These are phyloP conservation scores for Scaptomyza montana DNA, from an alignment of 1,140 invertebrate species.

Conservation along the genomic window DNA sequence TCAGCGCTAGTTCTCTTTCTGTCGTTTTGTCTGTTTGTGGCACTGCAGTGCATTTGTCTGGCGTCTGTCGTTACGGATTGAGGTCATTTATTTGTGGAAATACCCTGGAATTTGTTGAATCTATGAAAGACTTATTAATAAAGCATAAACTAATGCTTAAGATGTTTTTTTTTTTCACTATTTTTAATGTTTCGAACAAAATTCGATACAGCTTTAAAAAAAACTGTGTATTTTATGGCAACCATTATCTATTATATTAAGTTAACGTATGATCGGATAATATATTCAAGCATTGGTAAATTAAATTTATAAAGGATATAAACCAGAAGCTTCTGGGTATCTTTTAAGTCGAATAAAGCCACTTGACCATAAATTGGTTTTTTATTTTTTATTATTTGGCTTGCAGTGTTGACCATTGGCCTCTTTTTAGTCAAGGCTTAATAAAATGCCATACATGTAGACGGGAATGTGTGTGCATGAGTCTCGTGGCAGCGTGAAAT, in stretches of 20 bases:
- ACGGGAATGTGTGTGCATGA: slow-evolving; percentile 8
- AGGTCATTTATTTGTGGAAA: slow-evolving; percentile 54
- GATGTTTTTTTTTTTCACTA: no score
- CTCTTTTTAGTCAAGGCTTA: slow-evolving; percentile 68
- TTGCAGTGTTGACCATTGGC: slow-evolving; percentile 59
- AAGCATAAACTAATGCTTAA: no score
- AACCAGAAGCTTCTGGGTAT: slow-evolving; percentile 2
- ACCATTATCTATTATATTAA: no score
- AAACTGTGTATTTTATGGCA: no score
- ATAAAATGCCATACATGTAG: slow-evolving; percentile 69
- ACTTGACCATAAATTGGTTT: neutral
- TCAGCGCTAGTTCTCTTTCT: slow-evolving; percentile 7
- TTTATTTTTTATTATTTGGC: slow-evolving; percentile 10
- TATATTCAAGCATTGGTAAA: neutral
- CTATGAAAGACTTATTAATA: neutral
- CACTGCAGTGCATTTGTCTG: slow-evolving; percentile 78
- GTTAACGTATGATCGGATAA: neutral
- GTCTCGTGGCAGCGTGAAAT: slow-evolving; percentile 53
- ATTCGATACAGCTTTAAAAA: no score
- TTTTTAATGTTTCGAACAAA: no score
- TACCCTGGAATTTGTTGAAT: slow-evolving; percentile 27
- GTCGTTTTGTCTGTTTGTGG: slow-evolving; percentile 66
- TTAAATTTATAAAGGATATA: neutral
- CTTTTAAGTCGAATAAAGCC: slow-evolving; percentile 4
- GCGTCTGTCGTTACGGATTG: slow-evolving; percentile 50